Evolutionary conservation across 2,888 invertebrate species (phyloP).

Genomic region (Hirtodrosophila cameraria): DNA sequence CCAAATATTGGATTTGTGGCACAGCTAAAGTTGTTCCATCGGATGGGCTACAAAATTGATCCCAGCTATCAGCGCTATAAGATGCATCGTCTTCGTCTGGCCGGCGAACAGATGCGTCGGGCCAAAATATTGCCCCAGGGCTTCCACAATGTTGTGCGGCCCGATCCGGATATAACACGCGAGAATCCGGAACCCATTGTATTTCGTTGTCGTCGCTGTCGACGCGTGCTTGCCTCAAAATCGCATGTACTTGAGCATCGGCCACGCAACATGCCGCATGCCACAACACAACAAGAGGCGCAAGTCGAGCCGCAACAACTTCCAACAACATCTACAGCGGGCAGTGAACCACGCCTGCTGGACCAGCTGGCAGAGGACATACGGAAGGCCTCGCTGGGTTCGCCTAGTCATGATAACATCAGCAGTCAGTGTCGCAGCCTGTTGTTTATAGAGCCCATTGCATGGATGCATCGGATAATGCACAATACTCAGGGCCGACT

Average conservation of each 20-base stretch:
- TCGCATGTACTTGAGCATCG: conserved; percentile 90
- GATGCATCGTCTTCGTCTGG: conserved; percentile 90
- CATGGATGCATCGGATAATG: conserved; percentile 93
- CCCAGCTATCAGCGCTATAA: conserved; percentile 89
- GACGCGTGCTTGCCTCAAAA: conserved; percentile 92
- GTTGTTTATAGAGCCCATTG: conserved; percentile 94
- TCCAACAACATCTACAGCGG: not conserved
- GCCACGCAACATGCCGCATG: conserved; percentile 32
- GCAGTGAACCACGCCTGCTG: conserved; percentile 63
- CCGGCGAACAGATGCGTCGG: conserved; percentile 92
- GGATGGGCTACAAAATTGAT: conserved; percentile 91
- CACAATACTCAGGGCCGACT: conserved; percentile 92
- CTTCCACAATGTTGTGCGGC: conserved; percentile 90
- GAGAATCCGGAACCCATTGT: conserved; percentile 92
- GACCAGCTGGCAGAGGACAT: conserved; percentile 81
- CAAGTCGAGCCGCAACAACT: not conserved
- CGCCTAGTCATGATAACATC: conserved; percentile 48
- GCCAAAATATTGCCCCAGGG: conserved; percentile 93
- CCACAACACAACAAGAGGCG: not conserved
- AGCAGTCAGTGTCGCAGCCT: conserved; percentile 87
- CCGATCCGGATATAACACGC: conserved; percentile 90
- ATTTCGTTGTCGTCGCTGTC: conserved; percentile 92
- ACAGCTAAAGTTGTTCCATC: conserved; percentile 91
- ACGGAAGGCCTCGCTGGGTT: conserved; percentile 71
- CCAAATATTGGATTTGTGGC: conserved; percentile 93